Evolutionary conservation across 2,113 vertebrate genomes (phyloP), one percentile per base, ranked within the genome.

Genomic region (Anser cygnoides): DNA sequence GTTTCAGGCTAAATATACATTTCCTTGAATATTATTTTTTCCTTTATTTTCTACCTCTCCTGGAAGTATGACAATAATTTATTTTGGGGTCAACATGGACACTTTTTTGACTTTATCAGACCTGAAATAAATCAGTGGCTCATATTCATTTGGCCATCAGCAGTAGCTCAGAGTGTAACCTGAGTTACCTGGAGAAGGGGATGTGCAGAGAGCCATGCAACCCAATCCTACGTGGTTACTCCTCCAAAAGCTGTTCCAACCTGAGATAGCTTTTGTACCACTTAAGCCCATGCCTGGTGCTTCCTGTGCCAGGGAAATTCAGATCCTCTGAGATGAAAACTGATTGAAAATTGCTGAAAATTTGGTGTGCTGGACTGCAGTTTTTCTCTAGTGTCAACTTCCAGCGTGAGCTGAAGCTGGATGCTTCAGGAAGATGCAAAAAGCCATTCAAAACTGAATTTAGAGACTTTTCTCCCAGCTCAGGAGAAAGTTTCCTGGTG

Each of bases 121-220:
- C 3, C 3, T 20, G 44, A 54, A 82, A 39, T 61, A n/a, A 23
- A 61, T 23, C 22, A 44, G 23, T 62, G 28, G n/a, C 33, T 41
- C 12, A 9, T 57, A 55, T 35, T 7, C 8, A 23, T 39, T 73
- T 54, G 59, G 54, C 39, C 14, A 61, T 35, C 35, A 68, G 23
- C 23, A 72, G 73, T 58, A 41, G 29, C 62, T 86, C 68, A 20
- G 28, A 58, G 25, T n/a, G 61, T 35, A 41, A 15, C 35, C 46
- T 62, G 39, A 46, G 39, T 29, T 54, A 54, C 10, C 7, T 68
- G 25, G 23, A 74, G 54, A 61, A 67, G 20, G 10, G 15, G 14
- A 10, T 0, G 0, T 39, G 52, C 11, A 73, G 52, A n/a, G 18
- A 29, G 19, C 23, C 19, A 10, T 11, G 21, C 6, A 46, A 41